These are phyloP conservation scores for Crypturellus tataupa DNA, from an alignment of 2,797 vertebrate genomes.

Conservation along the genomic window DNA sequence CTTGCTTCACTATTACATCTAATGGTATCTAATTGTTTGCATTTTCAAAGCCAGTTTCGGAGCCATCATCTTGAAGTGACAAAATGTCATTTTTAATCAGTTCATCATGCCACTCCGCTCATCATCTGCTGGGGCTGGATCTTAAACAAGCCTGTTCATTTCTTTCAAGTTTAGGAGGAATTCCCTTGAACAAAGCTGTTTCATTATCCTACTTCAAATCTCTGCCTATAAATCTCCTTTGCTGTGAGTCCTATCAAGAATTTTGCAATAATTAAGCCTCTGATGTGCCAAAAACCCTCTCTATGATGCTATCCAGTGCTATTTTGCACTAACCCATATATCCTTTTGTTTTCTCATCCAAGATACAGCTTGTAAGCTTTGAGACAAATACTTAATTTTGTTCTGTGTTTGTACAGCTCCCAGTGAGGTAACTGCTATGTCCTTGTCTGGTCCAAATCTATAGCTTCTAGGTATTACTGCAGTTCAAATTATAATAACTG, in stretches of 20 bases:
- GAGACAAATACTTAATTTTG: background rate
- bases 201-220: background rate
- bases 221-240: background rate
- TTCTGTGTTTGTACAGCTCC: constrained; percentile 3
- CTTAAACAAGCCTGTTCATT: background rate
- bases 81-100: constrained; percentile 9
- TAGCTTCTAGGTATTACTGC: background rate
- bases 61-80: background rate
- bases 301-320: background rate
- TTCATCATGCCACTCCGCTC: background rate
- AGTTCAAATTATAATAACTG: background rate
- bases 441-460: background rate
- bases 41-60: background rate
- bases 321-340: background rate
- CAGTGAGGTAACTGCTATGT: background rate
- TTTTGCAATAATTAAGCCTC: background rate
- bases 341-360: background rate
- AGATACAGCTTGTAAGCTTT: background rate
- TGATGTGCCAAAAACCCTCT: background rate
- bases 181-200: background rate
- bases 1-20: background rate
- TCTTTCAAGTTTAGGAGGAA: background rate
- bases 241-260: background rate
- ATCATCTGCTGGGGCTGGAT: background rate
- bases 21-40: background rate